Conservation (phyloP, 2,888 invertebrate genomes). For the Ischnus inquisitorius region DNA sequence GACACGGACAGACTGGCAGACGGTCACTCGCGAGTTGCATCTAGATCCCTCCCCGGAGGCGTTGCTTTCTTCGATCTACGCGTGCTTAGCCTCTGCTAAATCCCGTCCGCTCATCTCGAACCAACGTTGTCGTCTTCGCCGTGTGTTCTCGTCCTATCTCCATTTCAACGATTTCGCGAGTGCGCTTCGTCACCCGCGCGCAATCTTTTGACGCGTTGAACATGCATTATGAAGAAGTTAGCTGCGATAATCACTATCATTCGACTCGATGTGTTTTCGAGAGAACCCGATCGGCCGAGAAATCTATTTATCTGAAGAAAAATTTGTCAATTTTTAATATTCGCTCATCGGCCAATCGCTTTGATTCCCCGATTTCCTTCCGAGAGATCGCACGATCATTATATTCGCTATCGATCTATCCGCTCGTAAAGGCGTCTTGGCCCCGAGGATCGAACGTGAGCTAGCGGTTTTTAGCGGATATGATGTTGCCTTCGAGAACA, state of each 20-base stretch:
- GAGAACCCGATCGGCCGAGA: background rate
- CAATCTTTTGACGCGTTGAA: constrained; percentile 45
- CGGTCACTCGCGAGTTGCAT: constrained; percentile 78
- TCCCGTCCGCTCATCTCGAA: constrained; percentile 74
- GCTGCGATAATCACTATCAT: background rate
- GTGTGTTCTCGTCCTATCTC: background rate
- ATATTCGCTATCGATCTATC: background rate
- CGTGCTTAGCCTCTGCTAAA: constrained; percentile 76
- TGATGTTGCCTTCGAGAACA: constrained; percentile 50
- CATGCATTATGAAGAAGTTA: constrained; percentile 50
- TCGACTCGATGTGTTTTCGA: background rate
- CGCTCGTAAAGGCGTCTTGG: constrained; percentile 36
- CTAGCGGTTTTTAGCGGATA: constrained; percentile 55
- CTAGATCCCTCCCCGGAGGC: constrained; percentile 76
- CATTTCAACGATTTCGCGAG: constrained; percentile 26
- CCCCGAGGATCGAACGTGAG: constrained; percentile 40
- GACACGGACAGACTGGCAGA: constrained; percentile 72
- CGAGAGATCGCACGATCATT: background rate
- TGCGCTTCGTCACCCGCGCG: constrained; percentile 41
- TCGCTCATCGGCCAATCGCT: too few relatives aligned
- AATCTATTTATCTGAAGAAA: background rate
- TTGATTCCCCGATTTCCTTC: too few relatives aligned
- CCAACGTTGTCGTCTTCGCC: constrained; percentile 10
- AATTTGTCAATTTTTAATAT: too few relatives aligned
- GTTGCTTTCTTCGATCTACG: constrained; percentile 57